Base-by-base conservation (phyloP, 2,888 invertebrate genomes). In the Metacarcinus magister region DNA sequence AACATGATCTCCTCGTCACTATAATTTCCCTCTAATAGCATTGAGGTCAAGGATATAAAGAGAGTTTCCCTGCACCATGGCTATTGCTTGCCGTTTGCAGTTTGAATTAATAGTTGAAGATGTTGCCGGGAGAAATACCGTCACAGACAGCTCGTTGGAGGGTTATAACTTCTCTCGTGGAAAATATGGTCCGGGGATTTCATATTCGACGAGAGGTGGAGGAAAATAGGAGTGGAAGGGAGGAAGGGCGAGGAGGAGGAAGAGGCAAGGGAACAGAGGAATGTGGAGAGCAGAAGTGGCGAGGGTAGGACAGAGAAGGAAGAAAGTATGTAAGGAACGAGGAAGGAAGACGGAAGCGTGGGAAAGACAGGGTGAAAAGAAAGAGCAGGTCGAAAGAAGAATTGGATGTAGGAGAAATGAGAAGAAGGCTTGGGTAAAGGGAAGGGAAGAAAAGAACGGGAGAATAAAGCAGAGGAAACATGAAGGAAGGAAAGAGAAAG, bases 141-240 rank as follows among this genome's bases (percentile, higher is more conserved):
- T 75, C 75, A 28, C n/a, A 28, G 75, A 28, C 28, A 75, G 75
- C 75, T 28, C 75, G n/a, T 75, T 28, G 10, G 75, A 75, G 28
- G 28, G 28, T 28, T 75, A 75, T 75, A 75, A 75, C 75, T 75
- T 75, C 75, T n/a, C n/a, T 28, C 10, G 75, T 28, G 75, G 28
- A 28, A 75, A 75, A 75, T 75, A 28, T 75, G 75, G 75, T 28
- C 75, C 75, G 10, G 28, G 28, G 75, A 75, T 75, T 75, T 75
- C 75, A 75, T 75, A 75, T 75, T 75, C 75, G 28, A 28, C 75
- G 92, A 46, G 92, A 92, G 46, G 48, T 48, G 92, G 16, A 90
- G 46, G 46, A 32, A 92, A 46, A 92, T 19, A 46, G 5, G 46
- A 46, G 92, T 13, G 46, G 92, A 48, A 28, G 0, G 39, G 48